These are phyloP conservation scores for Clunio marinus DNA, from an alignment of 2,888 invertebrate genomes.

Conservation along the genomic window DNA sequence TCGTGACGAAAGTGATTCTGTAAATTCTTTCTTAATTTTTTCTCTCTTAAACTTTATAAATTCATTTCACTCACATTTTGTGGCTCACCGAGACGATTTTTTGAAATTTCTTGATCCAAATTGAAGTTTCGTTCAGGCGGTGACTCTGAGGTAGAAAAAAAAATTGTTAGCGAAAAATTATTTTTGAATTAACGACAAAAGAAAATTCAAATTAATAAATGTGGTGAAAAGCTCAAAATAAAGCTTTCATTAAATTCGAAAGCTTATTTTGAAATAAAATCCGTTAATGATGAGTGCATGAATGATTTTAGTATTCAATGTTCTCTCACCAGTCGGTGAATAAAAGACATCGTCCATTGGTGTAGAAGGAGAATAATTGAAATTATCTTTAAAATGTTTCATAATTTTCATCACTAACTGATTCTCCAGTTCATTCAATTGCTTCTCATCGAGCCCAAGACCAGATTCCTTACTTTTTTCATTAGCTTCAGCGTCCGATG, in stretches of 20 bases:
- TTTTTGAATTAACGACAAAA: too few species aligned
- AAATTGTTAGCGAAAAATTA: too few species aligned
- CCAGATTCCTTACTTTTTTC: conserved; percentile 18
- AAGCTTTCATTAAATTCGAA: neutral
- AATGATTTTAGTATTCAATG: neutral
- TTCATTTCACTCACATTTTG: too few species aligned
- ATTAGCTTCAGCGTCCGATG: neutral
- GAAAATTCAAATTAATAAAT: too few species aligned
- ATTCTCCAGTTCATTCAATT: conserved; percentile 22
- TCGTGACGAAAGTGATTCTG: too few species aligned
- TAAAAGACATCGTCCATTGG: conserved; percentile 1
- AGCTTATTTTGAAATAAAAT: neutral
- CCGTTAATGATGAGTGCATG: neutral
- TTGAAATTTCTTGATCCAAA: too few species aligned
- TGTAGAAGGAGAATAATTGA: neutral
- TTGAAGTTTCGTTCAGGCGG: too few species aligned
- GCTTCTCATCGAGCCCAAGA: neutral
- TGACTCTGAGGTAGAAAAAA: too few species aligned
- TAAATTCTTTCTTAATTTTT: too few species aligned
- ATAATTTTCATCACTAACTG: conserved; percentile 16
- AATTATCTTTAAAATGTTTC: conserved; percentile 16
- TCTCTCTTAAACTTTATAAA: too few species aligned
- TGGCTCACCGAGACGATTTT: too few species aligned
- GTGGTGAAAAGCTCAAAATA: too few species aligned
- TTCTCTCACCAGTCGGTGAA: conserved; percentile 32